Percentiles rank a stretch among this genome's conserved stretches.
Evolutionary conservation across 2,888 invertebrate genomes (phyloP).

Genomic region (Sphaerophoria rueppellii): DNA sequence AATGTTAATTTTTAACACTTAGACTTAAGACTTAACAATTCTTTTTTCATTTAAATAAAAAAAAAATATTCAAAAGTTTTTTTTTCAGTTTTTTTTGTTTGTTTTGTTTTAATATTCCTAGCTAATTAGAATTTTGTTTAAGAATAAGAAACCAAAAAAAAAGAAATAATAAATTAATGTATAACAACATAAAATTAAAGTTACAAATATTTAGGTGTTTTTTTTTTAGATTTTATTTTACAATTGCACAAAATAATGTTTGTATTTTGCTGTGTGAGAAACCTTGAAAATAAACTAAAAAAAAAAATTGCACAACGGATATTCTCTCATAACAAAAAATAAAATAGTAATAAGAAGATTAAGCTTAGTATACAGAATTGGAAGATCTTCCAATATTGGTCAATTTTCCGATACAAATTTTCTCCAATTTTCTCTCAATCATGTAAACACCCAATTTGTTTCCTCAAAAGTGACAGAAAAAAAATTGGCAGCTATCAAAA

Average conservation of each 20-base stretch:
- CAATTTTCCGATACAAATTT: too few species aligned
- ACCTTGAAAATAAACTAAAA: conserved; percentile 30
- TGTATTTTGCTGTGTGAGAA: conserved; percentile 28
- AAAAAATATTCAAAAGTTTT: conserved; percentile 24
- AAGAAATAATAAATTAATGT: conserved; percentile 67
- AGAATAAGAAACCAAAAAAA: conserved; percentile 26
- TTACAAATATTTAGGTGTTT: conserved; percentile 20
- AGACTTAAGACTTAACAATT: conserved; percentile 45
- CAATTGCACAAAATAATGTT: conserved; percentile 48
- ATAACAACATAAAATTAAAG: conserved; percentile 63
- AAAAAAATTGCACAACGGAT: conserved; percentile 70
- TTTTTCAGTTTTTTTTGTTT: conserved; percentile 34
- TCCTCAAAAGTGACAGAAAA: too few species aligned
- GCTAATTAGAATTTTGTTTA: conserved; percentile 35
- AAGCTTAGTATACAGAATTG: too few species aligned
- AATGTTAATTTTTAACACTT: conserved; percentile 64
- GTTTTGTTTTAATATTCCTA: conserved; percentile 43
- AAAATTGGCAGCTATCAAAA: too few species aligned
- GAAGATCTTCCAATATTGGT: too few species aligned
- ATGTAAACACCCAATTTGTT: too few species aligned
- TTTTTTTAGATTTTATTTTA: conserved; percentile 81
- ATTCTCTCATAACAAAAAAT: conserved; percentile 45
- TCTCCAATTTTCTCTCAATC: too few species aligned
- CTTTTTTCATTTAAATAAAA: conserved; percentile 21
- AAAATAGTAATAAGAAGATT: too few species aligned